Evolutionary conservation across 2,113 vertebrate genomes (phyloP).

Genomic region (Scomber colias): DNA sequence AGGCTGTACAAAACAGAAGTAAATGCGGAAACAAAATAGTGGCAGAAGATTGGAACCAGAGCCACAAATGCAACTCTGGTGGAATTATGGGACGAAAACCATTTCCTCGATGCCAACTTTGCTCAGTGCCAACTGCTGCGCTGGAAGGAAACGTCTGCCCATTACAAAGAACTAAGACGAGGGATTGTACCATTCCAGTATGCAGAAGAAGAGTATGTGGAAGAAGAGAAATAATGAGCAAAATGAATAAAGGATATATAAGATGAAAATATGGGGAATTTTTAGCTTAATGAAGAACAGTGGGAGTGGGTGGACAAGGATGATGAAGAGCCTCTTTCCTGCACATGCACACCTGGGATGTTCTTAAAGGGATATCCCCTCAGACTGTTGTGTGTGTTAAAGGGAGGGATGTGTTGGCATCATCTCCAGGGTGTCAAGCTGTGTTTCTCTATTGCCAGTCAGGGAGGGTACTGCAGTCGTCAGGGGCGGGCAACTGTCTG

Average conservation of each 20-base stretch:
- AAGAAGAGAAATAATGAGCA: conserved; percentile 57
- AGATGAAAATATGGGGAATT: conserved; percentile 48
- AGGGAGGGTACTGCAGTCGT: conserved; percentile 72
- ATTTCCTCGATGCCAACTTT: conserved; percentile 65
- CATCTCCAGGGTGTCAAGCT: conserved; percentile 75
- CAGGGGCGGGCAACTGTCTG: conserved; percentile 81
- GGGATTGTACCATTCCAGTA: conserved; percentile 43
- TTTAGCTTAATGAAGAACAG: conserved; percentile 76
- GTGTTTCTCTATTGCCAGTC: conserved; percentile 75
- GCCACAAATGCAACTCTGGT: conserved; percentile 28
- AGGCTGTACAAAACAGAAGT: conserved; percentile 39
- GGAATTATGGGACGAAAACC: conserved; percentile 23
- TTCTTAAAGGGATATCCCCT: conserved; percentile 81
- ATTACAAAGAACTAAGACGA: conserved; percentile 26
- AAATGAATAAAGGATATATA: conserved; percentile 55
- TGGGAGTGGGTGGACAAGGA: conserved; percentile 72
- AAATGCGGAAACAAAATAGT: conserved; percentile 40
- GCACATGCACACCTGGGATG: conserved; percentile 79
- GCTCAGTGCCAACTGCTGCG: conserved; percentile 57
- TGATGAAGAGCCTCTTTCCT: conserved; percentile 77
- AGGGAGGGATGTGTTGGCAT: conserved; percentile 78
- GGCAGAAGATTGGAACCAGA: conserved; percentile 43
- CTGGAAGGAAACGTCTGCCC: conserved; percentile 42
- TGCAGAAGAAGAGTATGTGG: conserved; percentile 35
- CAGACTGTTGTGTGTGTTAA: conserved; percentile 62